Percentiles rank a stretch among this genome's conserved stretches.
phyloP scores from a whole-genome alignment of 2,888 invertebrate species.

The Dichetophora obliterata region DNA sequence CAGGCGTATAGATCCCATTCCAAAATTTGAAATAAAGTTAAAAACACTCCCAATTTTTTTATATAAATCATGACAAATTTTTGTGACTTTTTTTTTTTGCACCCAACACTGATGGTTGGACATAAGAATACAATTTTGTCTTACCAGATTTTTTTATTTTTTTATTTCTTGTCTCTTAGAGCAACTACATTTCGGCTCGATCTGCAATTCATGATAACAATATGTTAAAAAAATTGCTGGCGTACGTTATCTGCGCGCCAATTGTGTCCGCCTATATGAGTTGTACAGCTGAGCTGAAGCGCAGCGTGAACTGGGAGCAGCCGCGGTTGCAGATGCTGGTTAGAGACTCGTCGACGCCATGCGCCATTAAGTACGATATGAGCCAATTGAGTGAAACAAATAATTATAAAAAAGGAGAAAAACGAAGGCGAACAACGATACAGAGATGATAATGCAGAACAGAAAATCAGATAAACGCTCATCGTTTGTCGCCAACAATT shows the following conservation, averaged over 20 bases:
- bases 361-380: not conserved
- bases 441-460: not conserved
- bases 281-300: not conserved
- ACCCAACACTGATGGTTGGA: too few species aligned
- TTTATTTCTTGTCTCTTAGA: too few species aligned
- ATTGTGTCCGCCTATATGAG: not conserved
- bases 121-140: too few species aligned
- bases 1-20: too few species aligned
- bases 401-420: not conserved
- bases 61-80: too few species aligned
- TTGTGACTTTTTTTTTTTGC: too few species aligned
- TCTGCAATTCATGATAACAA: not conserved
- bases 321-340: not conserved
- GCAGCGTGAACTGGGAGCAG: not conserved
- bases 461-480: not conserved
- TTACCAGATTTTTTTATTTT: too few species aligned
- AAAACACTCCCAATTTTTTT: too few species aligned
- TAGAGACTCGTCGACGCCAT: constrained; percentile 19
- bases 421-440: not conserved
- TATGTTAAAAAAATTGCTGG: not conserved
- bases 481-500: not conserved
- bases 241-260: not conserved
- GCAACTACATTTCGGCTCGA: not conserved
- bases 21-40: too few species aligned
- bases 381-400: not conserved